A percentile compares a stretch with the other conserved stretches of the same genome.
Evolutionary conservation across 2,888 invertebrate species (phyloP).

Genomic region (Sinodicranocentrus sp.): DNA sequence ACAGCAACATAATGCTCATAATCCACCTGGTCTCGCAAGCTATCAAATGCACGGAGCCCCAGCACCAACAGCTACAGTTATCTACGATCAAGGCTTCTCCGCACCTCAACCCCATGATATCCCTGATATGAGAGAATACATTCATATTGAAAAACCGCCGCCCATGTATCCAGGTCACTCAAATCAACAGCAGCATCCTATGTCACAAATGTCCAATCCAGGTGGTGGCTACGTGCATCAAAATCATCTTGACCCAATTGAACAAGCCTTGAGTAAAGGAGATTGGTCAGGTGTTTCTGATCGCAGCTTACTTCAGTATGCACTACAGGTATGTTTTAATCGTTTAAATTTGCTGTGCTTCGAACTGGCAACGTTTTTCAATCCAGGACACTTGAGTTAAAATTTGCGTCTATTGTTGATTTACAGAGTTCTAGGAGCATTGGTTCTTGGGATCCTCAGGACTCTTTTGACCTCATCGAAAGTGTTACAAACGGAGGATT

Average conservation of each 20-base stretch:
- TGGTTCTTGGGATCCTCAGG: slow-evolving; percentile 76
- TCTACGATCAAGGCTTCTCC: slow-evolving; percentile 73
- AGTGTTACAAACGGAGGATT: slow-evolving; percentile 76
- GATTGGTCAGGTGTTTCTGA: slow-evolving; percentile 76
- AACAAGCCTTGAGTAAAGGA: slow-evolving; percentile 75
- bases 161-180: slow-evolving; percentile 76
- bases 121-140: slow-evolving; percentile 74
- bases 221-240: slow-evolving; percentile 70
- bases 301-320: slow-evolving; percentile 76
- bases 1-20: slow-evolving; percentile 70
- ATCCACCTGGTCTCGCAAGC: slow-evolving; percentile 75
- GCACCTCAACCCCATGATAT: slow-evolving; percentile 74
- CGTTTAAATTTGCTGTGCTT: background rate
- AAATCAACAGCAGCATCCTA: slow-evolving; percentile 70
- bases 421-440: slow-evolving; percentile 74
- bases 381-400: no score
- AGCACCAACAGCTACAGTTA: slow-evolving; percentile 71
- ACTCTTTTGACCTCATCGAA: slow-evolving; percentile 76
- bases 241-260: slow-evolving; percentile 75
- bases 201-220: slow-evolving; percentile 70
- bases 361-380: background rate
- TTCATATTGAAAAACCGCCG: slow-evolving; percentile 76
- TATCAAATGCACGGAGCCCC: slow-evolving; percentile 74
- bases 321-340: slow-evolving; percentile 72
- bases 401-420: no score